These are phyloP conservation scores for Onychomys arenicola DNA, from an alignment of 2,797 vertebrate species.

Conservation along the genomic window DNA sequence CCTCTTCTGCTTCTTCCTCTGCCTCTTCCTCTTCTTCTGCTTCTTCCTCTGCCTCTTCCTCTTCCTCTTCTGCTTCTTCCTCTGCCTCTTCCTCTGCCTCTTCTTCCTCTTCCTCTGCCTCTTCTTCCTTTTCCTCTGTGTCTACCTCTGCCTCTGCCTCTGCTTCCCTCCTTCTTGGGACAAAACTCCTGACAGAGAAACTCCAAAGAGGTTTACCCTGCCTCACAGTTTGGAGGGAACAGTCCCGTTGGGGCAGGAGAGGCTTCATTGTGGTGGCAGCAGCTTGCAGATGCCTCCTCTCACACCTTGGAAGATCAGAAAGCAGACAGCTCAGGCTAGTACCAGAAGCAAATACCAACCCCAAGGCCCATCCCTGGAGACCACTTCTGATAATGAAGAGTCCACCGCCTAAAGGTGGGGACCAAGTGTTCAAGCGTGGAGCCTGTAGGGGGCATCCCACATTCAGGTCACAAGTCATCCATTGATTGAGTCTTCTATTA, in stretches of 20 bases:
- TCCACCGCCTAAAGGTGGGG: not conserved
- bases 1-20: no score
- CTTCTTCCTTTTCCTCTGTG: not conserved
- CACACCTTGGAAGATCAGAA: not conserved
- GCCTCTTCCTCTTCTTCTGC: no score
- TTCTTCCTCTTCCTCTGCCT: no score
- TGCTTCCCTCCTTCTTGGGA: not conserved
- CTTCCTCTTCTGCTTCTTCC: no score
- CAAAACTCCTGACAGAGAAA: not conserved
- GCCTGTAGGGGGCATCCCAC: not conserved
- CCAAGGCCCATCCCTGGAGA: not conserved
- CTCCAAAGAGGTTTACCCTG: not conserved
- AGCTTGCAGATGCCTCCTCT: not conserved
- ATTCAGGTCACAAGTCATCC: not conserved
- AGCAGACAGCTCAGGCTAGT: not conserved
- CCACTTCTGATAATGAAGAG: not conserved
- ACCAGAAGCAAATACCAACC: not conserved
- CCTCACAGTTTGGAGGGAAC: not conserved
- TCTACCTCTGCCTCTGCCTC: not conserved
- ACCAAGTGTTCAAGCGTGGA: not conserved
- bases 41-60: no score
- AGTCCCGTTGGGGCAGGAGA: not conserved
- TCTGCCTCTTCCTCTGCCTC: no score
- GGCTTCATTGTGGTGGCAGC: not conserved
- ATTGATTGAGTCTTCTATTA: not conserved